These are phyloP conservation scores for Rhinogobio ventralis DNA, from an alignment of 2,797 vertebrate species.

Conservation along the genomic window DNA sequence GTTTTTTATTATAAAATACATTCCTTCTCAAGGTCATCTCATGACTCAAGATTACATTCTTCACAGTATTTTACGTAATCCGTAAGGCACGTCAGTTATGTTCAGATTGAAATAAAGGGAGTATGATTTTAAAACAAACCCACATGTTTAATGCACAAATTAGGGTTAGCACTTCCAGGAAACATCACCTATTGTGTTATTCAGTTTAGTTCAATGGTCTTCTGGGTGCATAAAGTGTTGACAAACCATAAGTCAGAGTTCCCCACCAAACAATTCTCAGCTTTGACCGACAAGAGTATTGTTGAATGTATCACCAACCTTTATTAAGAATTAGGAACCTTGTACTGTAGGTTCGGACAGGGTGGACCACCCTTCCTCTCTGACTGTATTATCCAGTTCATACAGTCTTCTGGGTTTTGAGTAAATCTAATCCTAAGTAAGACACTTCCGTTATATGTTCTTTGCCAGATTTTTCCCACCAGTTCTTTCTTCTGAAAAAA, in stretches of 20 bases:
- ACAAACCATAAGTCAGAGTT: conserved; percentile 16
- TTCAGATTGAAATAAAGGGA: neutral
- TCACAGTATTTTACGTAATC: neutral
- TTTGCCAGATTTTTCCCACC: neutral
- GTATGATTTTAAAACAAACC: neutral
- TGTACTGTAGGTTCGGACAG: neutral
- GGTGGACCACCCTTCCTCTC: conserved; percentile 44
- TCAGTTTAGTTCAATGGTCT: conserved; percentile 21
- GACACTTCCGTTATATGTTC: neutral
- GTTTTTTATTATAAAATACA: neutral
- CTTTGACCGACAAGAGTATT: neutral
- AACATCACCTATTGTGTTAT: neutral
- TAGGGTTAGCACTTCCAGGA: conserved; percentile 5
- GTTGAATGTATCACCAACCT: conserved; percentile 24
- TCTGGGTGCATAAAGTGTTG: conserved; percentile 24
- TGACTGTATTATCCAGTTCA: neutral
- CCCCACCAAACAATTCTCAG: conserved; percentile 7
- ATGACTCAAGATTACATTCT: conserved; percentile 4
- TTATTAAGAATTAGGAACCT: conserved; percentile 19
- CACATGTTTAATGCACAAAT: neutral
- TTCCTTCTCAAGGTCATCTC: neutral
- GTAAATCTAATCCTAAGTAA: neutral
- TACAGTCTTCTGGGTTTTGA: conserved; percentile 5
- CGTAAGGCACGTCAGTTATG: neutral
- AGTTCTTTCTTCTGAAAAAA: neutral